Conservation (phyloP, 2,113 vertebrate species). For the Calypte anna region DNA sequence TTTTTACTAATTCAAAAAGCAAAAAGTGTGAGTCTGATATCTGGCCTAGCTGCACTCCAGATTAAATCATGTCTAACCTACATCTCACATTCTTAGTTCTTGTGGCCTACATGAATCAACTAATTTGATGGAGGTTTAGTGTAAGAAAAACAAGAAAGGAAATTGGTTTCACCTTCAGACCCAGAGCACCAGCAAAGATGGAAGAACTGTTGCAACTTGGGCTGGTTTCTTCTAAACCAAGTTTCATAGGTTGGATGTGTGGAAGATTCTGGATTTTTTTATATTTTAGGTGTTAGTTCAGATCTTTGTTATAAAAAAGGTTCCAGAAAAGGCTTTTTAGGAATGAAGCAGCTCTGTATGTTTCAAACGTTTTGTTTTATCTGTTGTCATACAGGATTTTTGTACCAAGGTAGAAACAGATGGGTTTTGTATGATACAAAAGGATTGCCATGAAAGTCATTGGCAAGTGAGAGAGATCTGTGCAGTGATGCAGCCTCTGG, state of each 20-base stretch:
- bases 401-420: background rate
- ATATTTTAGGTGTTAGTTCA: background rate
- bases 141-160: background rate
- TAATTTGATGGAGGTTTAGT: background rate
- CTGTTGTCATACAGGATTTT: background rate
- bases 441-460: background rate
- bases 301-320: background rate
- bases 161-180: background rate
- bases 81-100: background rate
- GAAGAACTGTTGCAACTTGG: background rate
- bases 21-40: background rate
- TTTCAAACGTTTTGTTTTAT: background rate
- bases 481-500: background rate
- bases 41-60: background rate
- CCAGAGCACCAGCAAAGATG: background rate
- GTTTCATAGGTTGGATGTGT: background rate
- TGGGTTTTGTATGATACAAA: background rate
- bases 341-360: background rate
- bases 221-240: background rate
- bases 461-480: background rate
- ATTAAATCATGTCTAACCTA: background rate
- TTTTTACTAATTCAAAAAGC: background rate
- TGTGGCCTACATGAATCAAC: rapidly evolving
- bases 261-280: background rate
- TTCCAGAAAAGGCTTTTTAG: background rate